Conservation (phyloP, 2,113 vertebrate species). For the Aptenodytes forsteri region DNA sequence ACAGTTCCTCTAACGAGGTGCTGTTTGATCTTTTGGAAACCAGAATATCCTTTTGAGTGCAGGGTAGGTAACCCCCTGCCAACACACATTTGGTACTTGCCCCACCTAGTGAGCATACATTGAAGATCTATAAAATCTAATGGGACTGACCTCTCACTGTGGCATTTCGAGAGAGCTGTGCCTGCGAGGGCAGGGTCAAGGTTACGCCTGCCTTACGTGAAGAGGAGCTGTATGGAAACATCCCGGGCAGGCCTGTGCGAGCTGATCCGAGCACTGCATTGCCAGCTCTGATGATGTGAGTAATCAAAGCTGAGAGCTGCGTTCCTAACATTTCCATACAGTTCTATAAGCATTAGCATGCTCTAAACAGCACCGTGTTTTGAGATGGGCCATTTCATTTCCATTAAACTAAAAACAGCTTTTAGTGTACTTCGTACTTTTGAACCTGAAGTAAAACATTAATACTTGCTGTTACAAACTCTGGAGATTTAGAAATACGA, state of each 20-base stretch:
- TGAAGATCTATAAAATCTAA: neutral
- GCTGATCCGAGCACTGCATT: neutral
- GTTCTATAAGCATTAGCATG: neutral
- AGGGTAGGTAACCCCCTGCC: neutral
- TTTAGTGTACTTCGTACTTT: neutral
- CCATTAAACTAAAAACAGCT: neutral
- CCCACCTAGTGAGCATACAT: accelerated
- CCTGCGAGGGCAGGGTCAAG: neutral
- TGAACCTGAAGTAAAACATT: neutral
- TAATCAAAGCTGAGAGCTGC: neutral
- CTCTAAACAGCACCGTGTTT: neutral
- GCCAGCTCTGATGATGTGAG: neutral
- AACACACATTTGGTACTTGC: neutral
- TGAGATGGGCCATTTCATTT: neutral
- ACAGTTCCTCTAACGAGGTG: neutral
- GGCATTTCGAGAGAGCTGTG: neutral
- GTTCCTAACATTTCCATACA: neutral
- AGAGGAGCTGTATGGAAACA: neutral
- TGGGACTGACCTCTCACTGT: neutral
- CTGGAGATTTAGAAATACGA: neutral
- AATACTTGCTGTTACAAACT: neutral
- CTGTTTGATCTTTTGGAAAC: neutral
- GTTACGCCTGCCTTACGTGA: accelerated
- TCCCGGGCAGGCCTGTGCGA: neutral
- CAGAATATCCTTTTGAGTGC: neutral